phyloP scores from a whole-genome alignment of 2,113 vertebrate species.

The Haemorhous mexicanus region DNA sequence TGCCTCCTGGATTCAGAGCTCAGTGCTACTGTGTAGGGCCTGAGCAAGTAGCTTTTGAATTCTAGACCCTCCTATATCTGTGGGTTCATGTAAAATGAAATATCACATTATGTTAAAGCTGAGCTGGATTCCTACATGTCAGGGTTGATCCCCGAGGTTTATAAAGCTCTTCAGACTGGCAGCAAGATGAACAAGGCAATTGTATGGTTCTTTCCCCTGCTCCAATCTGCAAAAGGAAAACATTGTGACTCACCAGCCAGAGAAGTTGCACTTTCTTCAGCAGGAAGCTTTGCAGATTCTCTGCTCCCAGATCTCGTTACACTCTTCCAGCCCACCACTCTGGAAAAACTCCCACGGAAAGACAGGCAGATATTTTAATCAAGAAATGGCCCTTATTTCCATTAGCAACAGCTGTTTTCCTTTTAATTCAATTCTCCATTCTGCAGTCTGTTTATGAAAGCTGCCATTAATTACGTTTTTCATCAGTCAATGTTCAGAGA shows the following conservation, averaged over 20 bases:
- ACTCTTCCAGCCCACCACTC: slow-evolving; percentile 25
- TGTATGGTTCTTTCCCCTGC: not conserved
- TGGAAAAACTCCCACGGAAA: slow-evolving; percentile 53
- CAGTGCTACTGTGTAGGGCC: not conserved
- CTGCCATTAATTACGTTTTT: slow-evolving; percentile 66
- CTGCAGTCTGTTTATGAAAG: slow-evolving; percentile 64
- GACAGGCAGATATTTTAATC: slow-evolving; percentile 60
- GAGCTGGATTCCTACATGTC: not conserved
- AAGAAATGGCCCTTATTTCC: slow-evolving; percentile 59
- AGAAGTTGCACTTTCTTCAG: slow-evolving; percentile 35
- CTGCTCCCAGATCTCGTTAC: slow-evolving; percentile 47
- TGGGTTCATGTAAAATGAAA: not conserved
- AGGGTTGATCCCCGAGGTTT: not conserved
- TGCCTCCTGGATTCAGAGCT: not conserved
- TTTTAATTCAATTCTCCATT: slow-evolving; percentile 62
- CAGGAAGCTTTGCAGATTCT: slow-evolving; percentile 52
- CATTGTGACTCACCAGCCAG: slow-evolving; percentile 15
- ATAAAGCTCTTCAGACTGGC: not conserved
- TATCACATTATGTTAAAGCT: not conserved
- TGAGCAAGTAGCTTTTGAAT: not conserved
- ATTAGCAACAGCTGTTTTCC: slow-evolving; percentile 65
- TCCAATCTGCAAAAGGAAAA: slow-evolving; percentile 28
- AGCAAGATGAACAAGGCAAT: slow-evolving; percentile 32
- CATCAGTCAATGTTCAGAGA: slow-evolving; percentile 65
- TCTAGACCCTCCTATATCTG: not conserved